Evolutionary conservation across 1,140 invertebrate genomes (phyloP), one percentile per base, ranked within the genome.

Genomic region (Glossosoma conforme): DNA sequence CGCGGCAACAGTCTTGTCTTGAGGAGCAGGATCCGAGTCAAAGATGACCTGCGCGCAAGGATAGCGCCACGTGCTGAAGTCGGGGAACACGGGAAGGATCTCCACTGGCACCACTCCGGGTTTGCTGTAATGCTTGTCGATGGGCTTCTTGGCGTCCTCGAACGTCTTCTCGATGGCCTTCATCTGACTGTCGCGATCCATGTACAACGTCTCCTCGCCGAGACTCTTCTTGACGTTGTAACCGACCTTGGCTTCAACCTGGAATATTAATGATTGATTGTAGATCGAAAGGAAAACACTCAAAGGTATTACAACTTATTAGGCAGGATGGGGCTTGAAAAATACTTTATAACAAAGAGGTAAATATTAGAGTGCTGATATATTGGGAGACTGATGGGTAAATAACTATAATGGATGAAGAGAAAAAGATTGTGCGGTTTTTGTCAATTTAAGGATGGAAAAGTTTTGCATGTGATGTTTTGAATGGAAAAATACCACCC

Each of bases 31-130:
- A 77, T 98, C 96, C 4, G 93, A 92, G 69, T 99, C 96, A 69
- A 99, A 99, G 63, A 98, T 97, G 58, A 97, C 93, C 77, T 98
- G 93, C 52, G 94, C 93, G 76, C 92, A 98, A 17, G 93, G 93
- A 78, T 94, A 96, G 64, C 94, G 94, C 94, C 95, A 98, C 55
- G 94, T 76, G 61, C 90, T 86, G 67, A 97, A 98, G 71, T 99
- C 96, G 22, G 96, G 96, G 75, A 87, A 96, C 13, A 98, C 78
- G 10, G 90, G 83, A 52, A 93, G 75, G 37, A 93, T 75, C 73
- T 97, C 93, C 11, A 97, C 83, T n/a, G 94, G 88, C 18, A 82
- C 80, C 37, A 99, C 91, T 65, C 90, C 91, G 8, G 93, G 87
- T 74, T 98, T 98, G 50, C 77, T 95, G 66, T 97, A 95, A 73